Evolutionary conservation across 2,797 vertebrate genomes (phyloP), one percentile per base, ranked within the genome.

Genomic region (Margarornis squamiger): DNA sequence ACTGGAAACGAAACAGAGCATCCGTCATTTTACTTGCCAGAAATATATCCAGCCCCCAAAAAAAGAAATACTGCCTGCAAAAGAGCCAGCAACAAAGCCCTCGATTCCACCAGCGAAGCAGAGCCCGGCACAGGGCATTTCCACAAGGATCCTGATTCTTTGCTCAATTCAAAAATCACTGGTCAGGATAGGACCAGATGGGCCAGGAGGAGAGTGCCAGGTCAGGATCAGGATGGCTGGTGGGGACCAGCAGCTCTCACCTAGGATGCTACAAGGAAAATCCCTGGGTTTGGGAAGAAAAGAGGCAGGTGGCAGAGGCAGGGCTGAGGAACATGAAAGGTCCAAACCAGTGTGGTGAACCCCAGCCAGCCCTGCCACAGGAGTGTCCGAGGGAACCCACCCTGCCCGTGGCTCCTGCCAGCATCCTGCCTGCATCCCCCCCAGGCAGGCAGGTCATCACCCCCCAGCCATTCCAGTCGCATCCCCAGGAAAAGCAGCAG

Each of bases 11-110:
- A 88, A 97, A 95, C 96, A 96, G 96, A 96, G 97, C 97, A 98
- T 97, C 97, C 97, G 97, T 98, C 97, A 97, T 97, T 97, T 67
- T 92, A 95, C 97, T 96, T 97, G 97, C 97, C 97, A 98, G 97
- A 97, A 98, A 98, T 96, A 97, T 86, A 98, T 97, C 97, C 97
- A 98, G 98, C 97, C 97, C 97, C 95, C 89, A 80, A 94, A 97
- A 97, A 98, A 98, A 97, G 97, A 97, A 97, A 97, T 95, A 93
- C 97, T 97, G 97, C 97, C 93, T 94, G 97, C 95, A 54, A 91
- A 96, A 97, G 90, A 97, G 97, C 95, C 95, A 96, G 97, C 91
- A 97, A 96, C 96, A 97, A 97, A 97, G 95, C 89, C 96, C 96
- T 95, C 78, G 26, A 78, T 97, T 96, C 72, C 95, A 96, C 95